Evolutionary conservation across 2,797 vertebrate species (phyloP), one percentile per base, ranked within the genome.

Genomic region (Serranus cabrilla): DNA sequence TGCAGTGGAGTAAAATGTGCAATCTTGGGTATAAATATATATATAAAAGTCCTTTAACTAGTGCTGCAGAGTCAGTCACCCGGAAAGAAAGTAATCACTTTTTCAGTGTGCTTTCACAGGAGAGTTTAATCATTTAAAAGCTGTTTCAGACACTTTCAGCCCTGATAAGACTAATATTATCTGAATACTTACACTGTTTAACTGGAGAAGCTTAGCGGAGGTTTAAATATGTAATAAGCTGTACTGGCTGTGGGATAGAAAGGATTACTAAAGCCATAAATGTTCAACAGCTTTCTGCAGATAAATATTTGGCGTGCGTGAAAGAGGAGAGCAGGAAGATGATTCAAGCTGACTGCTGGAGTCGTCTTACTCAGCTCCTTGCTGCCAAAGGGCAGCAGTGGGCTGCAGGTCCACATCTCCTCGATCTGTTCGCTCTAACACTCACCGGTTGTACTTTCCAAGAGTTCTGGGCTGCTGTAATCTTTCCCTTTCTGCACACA

Each of bases 361-460:
- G 43, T 47, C n/a, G 31, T 40, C 61, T 62, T n/a, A 70, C 59
- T 67, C 62, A 12, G 55, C 76, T 52, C 50, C 67, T 54, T 39
- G 16, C n/a, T 17, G 61, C 17, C 20, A 67, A 61, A 67, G 56
- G 37, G 23, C 57, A 8, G 2, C 49, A 34, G 56, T 17, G 20
- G 18, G 58, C 50, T 43, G 63, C 50, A 16, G 49, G 23, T 56
- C 7, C 34, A 45, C 5, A 45, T 45, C 43, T 45, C 16, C 43
- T 45, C 7, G 2, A 45, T 20, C 13, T n/a, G 16, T 45, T 60
- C 6, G 34, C 61, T 49, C 9, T 14, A 49, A 50, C 6, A 50
- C 61, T 50, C 46, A 20, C 18, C 2, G 25, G 16, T 47, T 25
- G 14, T 11, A 21, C 31, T 39, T 37, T 45, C 9, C 20, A 31